Evolutionary conservation across 2,888 invertebrate genomes (phyloP).

Genomic region (Piscicola geometra): DNA sequence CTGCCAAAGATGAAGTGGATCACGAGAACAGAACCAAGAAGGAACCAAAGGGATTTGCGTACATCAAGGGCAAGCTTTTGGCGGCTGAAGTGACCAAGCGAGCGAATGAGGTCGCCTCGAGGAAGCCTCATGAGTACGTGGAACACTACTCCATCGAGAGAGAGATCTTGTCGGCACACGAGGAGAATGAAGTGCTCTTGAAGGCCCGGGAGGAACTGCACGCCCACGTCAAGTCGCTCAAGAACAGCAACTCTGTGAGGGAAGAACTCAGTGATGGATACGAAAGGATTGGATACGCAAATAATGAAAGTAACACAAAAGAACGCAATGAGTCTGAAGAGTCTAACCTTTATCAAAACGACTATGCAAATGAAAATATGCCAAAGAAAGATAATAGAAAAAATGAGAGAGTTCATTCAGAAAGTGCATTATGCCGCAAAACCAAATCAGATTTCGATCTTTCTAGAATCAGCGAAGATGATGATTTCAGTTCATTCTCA

Average conservation of each 20-base stretch:
- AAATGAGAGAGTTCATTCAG: too few species aligned
- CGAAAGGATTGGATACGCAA: too few species aligned
- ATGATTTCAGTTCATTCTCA: background rate
- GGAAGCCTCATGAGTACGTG: constrained; percentile 41
- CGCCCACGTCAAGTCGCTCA: constrained; percentile 15
- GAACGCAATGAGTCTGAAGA: background rate
- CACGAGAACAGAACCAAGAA: background rate
- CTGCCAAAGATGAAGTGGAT: background rate
- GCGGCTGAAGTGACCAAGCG: constrained; percentile 39
- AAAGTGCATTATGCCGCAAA: background rate
- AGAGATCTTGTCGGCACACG: constrained; percentile 14
- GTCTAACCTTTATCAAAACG: background rate
- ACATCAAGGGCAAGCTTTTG: constrained; percentile 39
- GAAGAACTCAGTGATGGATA: background rate
- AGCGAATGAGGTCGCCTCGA: constrained; percentile 41
- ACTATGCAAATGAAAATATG: background rate
- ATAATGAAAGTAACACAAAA: too few species aligned
- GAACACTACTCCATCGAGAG: constrained; percentile 25
- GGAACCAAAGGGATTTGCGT: constrained; percentile 42
- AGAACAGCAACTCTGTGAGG: background rate
- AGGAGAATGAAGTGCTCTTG: background rate
- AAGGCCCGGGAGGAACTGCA: constrained; percentile 14
- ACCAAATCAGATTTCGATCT: background rate
- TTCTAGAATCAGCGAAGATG: background rate
- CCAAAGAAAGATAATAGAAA: too few species aligned